Evolutionary conservation across 2,797 vertebrate species (phyloP).

Genomic region (Ptychobarbus kaznakovi): DNA sequence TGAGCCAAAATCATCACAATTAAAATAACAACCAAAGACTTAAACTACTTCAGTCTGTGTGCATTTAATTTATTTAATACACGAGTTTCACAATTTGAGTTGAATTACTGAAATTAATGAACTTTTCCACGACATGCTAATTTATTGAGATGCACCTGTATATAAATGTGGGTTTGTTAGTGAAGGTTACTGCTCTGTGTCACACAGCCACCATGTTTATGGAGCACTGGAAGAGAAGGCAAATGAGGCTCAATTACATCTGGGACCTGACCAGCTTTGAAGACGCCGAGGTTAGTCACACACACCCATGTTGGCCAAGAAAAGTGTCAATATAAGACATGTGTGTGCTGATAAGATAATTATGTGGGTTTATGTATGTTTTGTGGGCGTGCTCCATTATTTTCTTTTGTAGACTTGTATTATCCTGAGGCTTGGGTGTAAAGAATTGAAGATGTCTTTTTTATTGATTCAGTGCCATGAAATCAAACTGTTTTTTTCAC

Average conservation of each 20-base stretch:
- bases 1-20: too few relatives aligned
- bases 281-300: slow-evolving; percentile 81
- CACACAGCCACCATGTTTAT: slow-evolving; percentile 85
- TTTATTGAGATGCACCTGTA: too few relatives aligned
- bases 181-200: slow-evolving; percentile 12
- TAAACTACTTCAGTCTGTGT: too few relatives aligned
- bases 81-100: too few relatives aligned
- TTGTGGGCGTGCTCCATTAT: neutral
- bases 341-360: neutral
- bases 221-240: slow-evolving; percentile 90
- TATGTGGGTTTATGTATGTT: slow-evolving; percentile 9
- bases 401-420: slow-evolving; percentile 31
- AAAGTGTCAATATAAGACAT: slow-evolving; percentile 1
- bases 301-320: slow-evolving; percentile 1
- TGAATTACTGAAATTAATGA: too few relatives aligned
- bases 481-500: slow-evolving; percentile 61
- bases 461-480: slow-evolving; percentile 27
- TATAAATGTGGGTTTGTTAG: neutral
- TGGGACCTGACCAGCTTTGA: slow-evolving; percentile 89
- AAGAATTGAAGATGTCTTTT: slow-evolving; percentile 28
- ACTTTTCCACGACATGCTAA: too few relatives aligned
- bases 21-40: too few relatives aligned
- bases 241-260: slow-evolving; percentile 87
- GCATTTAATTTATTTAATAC: too few relatives aligned
- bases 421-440: slow-evolving; percentile 34